phyloP scores from a whole-genome alignment of 2,888 invertebrate species.

The Apocheima hispidaria region DNA sequence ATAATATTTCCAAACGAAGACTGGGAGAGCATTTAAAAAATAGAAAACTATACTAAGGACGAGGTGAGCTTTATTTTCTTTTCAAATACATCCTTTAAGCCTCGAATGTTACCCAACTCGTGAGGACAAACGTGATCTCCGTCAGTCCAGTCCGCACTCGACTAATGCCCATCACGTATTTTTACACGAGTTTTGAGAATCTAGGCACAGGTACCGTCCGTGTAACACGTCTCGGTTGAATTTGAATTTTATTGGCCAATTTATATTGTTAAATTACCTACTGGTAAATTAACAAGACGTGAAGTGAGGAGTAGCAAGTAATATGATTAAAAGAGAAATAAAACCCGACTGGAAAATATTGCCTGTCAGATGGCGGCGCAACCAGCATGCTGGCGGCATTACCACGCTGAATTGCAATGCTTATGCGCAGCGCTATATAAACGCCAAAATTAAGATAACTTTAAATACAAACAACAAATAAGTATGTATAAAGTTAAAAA shows the following conservation, averaged over 20 bases:
- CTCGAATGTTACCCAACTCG: constrained; percentile 12
- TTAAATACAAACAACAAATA: too few relatives aligned
- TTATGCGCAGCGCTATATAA: too few relatives aligned
- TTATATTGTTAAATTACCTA: not conserved
- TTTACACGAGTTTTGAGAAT: constrained; percentile 31
- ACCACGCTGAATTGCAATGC: too few relatives aligned
- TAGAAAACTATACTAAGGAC: not conserved
- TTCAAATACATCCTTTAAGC: not conserved
- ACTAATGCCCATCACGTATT: constrained; percentile 36
- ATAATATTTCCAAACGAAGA: too few relatives aligned
- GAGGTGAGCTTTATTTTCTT: not conserved
- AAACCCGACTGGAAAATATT: too few relatives aligned
- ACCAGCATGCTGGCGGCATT: too few relatives aligned
- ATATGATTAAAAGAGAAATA: too few relatives aligned
- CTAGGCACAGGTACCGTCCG: constrained; percentile 13
- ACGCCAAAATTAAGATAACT: too few relatives aligned
- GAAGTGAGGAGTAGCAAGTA: too few relatives aligned
- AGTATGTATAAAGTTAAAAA: too few relatives aligned
- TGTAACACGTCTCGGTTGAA: constrained; percentile 16
- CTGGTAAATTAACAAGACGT: not conserved
- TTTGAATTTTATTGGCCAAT: constrained; percentile 23
- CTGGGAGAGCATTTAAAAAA: too few relatives aligned
- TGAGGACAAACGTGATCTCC: constrained; percentile 15
- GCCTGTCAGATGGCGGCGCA: too few relatives aligned
- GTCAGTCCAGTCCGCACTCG: constrained; percentile 1